Conservation (phyloP, 2,888 invertebrate genomes). For the Monoplex corrugatus region DNA sequence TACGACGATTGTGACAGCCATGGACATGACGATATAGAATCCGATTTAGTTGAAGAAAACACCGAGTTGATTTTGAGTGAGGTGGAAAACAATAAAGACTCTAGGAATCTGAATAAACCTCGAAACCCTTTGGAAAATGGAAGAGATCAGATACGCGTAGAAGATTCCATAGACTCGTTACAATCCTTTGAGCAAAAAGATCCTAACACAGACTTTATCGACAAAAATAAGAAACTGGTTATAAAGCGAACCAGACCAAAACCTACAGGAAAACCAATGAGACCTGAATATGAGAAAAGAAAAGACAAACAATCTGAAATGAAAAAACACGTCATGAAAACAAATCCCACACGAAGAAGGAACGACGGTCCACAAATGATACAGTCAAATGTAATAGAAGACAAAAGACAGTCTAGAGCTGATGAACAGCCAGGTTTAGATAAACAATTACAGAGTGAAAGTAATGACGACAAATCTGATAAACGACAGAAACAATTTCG, state of each 20-base stretch:
- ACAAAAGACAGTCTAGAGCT: not conserved
- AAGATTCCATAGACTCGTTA: not conserved
- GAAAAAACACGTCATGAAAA: not conserved
- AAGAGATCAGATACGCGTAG: not conserved
- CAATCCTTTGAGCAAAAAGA: not conserved
- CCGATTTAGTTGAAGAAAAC: not conserved
- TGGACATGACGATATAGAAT: not conserved
- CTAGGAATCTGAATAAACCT: not conserved
- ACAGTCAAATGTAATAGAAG: not conserved
- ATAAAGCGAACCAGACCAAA: no score
- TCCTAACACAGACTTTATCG: no score
- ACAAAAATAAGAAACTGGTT: not conserved
- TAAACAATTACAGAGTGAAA: not conserved
- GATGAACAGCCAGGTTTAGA: not conserved
- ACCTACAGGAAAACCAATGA: not conserved
- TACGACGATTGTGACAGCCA: conserved; percentile 57
- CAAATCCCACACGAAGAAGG: not conserved
- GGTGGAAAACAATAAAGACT: not conserved
- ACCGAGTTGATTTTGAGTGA: no score
- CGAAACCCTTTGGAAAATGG: not conserved
- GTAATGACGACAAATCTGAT: not conserved
- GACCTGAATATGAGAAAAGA: no score
- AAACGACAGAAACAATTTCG: not conserved
- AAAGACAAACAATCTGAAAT: not conserved
- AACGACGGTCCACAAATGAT: not conserved